Evolutionary conservation across 1,140 invertebrate genomes (phyloP), one percentile per base, ranked within the genome.

Genomic region (Zaprionus vittiger): DNA sequence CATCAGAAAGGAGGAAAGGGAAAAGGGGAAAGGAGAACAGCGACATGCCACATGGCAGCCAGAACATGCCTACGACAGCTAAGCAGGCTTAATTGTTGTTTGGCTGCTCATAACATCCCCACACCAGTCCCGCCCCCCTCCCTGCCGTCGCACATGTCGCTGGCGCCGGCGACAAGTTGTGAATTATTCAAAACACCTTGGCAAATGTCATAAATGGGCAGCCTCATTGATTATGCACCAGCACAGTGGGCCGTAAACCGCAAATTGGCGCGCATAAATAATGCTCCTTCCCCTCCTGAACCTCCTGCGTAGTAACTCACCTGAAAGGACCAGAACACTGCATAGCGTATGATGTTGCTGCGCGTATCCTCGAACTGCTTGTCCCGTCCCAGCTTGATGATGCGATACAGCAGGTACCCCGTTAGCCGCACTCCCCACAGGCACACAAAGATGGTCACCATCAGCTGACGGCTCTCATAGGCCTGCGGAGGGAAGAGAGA

Each of bases 291-390:
- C 2, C 3, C 9, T 31, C 15, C 6, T 2, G n/a, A 0, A 0
- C 3, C 22, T 15, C 14, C 17, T 20, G 9, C 1, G 4, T 34
- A 22, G 3, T 7, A 22, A 80, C 83, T 91, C 93, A 97, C 96
- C 94, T 97, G 97, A 93, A 98, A 98, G 1, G 96, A 97, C 95
- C 97, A 98, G 93, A 98, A 98, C 1, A 97, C 95, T 24, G 96
- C 97, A 93, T 98, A 98, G 77, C 96, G 94, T 31, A 98, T 95
- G 5, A 96, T 95, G 86, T 98, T 98, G 73, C 96, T 97, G 70
- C 96, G 95, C 71, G 96, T 96, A 93, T 98, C 97, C 87, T 98
- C 97, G 91, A 98, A 98, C 81, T 97, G 95, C 79, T 97, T 97
- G 92, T 98, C 97, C 83, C 97, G 95, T 15, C 97, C 97, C 77